Base-by-base conservation (phyloP, 2,113 vertebrate species). In the Gnathonemus echidnorhynchus region DNA sequence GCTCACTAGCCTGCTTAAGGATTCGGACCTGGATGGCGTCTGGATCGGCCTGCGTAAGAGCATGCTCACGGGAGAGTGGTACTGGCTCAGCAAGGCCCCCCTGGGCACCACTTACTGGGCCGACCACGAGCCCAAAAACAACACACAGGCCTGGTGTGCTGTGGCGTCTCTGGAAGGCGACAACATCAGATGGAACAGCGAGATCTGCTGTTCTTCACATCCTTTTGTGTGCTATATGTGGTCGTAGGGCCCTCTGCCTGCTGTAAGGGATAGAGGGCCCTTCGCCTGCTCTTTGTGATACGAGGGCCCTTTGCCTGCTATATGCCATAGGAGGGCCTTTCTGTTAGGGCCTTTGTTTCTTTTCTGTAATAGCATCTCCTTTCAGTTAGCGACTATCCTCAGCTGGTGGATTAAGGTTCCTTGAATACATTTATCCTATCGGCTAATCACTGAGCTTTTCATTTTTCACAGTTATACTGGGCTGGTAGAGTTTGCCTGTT, bases 21-120 rank as follows among this genome's bases (percentile, higher is more conserved):
- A 17, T 27, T 53, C 86, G 31, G 1, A 0, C 2, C 10, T 21
- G 7, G 0, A 3, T 80, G 9, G 88, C 0, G 91, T 88, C 8
- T 96, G 96, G 96, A 93, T 96, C 21, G 93, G 95, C 56, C 89
- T 95, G 92, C 93, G 95, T 0, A 93, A 92, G 0, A 92, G 90
- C 90, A 91, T 95, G 2, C 11, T 52, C 49, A 92, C 58, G 0
- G 93, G 92, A 0, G 24, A 91, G 1, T 96, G 94, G 95, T 95
- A 95, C 93, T 95, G 95, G 95, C 52, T 94, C 0, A 91, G 27
- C 45, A 0, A 1, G 0, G 13, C 2, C 0, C 0, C 5, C 0
- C 45, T 93, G 39, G 6, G 0, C 0, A 5, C 46, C 31, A 91
- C 92, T 77, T 90, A 90, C 90, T 96, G 96, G 96, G 91, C 1